Conservation (phyloP, 1,140 invertebrate species). For the Aphaenogaster rudis region DNA sequence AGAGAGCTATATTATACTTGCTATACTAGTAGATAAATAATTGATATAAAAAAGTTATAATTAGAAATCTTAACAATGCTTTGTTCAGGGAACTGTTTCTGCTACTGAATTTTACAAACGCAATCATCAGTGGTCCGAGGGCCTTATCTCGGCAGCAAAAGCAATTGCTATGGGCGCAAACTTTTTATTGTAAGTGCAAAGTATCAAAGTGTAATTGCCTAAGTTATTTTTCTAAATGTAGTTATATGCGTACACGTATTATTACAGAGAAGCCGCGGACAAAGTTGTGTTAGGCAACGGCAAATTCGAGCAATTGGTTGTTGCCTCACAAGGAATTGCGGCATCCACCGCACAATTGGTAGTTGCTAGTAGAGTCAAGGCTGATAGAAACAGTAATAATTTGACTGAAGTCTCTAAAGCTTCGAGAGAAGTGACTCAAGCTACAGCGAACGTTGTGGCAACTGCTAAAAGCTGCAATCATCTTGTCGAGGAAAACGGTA, state of each 20-base stretch:
- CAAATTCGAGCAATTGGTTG: conserved; percentile 97
- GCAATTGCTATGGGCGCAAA: conserved; percentile 98
- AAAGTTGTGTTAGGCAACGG: conserved; percentile 95
- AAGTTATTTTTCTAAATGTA: conserved; percentile 21
- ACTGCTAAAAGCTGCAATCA: conserved; percentile 96
- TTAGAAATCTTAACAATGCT: conserved; percentile 10
- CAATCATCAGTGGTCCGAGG: conserved; percentile 99
- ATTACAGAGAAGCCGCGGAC: conserved; percentile 95
- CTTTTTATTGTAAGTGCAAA: conserved; percentile 93
- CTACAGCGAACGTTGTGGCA: conserved; percentile 97
- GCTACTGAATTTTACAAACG: conserved; percentile 99
- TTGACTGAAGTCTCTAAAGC: conserved; percentile 93
- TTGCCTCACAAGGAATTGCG: conserved; percentile 98
- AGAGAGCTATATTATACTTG: neutral
- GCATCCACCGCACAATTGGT: conserved; percentile 99
- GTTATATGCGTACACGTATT: conserved; percentile 23
- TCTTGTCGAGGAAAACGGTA: conserved; percentile 94
- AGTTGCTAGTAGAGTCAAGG: conserved; percentile 97
- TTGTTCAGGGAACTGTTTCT: conserved; percentile 91
- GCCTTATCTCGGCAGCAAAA: conserved; percentile 99
- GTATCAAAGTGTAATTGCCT: neutral
- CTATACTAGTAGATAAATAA: neutral
- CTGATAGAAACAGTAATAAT: conserved; percentile 93
- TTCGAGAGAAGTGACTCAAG: conserved; percentile 95
- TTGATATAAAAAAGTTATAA: conserved; percentile 28